Evolutionary conservation across 2,113 vertebrate species (phyloP).

Genomic region (Amphilophus citrinellus): DNA sequence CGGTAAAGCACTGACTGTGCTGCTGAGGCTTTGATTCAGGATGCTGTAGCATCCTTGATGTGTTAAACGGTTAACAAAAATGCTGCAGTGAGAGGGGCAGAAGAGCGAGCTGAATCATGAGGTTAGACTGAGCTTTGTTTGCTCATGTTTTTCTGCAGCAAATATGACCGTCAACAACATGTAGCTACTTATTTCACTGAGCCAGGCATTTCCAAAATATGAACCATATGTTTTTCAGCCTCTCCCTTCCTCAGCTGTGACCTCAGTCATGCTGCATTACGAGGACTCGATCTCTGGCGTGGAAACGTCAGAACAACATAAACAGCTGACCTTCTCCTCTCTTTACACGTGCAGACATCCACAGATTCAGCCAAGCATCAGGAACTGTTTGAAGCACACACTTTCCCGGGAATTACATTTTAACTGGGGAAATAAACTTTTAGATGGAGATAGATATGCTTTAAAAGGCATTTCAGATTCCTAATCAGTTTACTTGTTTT

Average conservation of each 20-base stretch:
- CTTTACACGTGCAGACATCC: background rate
- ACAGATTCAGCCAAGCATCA: background rate
- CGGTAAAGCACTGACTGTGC: slow-evolving; percentile 38
- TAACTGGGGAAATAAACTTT: background rate
- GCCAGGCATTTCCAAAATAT: slow-evolving; percentile 15
- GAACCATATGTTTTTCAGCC: slow-evolving; percentile 45
- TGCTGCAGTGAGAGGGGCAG: slow-evolving; percentile 26
- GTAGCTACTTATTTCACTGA: background rate
- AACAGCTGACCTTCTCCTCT: slow-evolving; percentile 45
- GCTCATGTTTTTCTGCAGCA: background rate
- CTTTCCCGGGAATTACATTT: background rate
- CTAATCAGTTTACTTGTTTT: no score
- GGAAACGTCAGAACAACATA: slow-evolving; percentile 33
- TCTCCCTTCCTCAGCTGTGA: slow-evolving; percentile 65
- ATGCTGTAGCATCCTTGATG: slow-evolving; percentile 22
- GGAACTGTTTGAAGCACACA: background rate
- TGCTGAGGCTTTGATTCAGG: slow-evolving; percentile 41
- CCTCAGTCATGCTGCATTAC: slow-evolving; percentile 17
- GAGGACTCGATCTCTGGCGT: slow-evolving; percentile 8
- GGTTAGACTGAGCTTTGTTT: background rate
- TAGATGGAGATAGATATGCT: background rate
- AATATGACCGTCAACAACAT: background rate
- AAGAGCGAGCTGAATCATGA: background rate
- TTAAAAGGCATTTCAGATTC: background rate
- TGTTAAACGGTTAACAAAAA: slow-evolving; percentile 30